A percentile compares a stretch with the other conserved stretches of the same genome.
Evolutionary conservation across 2,797 vertebrate genomes (phyloP).

Genomic region (Sciaenops ocellatus): DNA sequence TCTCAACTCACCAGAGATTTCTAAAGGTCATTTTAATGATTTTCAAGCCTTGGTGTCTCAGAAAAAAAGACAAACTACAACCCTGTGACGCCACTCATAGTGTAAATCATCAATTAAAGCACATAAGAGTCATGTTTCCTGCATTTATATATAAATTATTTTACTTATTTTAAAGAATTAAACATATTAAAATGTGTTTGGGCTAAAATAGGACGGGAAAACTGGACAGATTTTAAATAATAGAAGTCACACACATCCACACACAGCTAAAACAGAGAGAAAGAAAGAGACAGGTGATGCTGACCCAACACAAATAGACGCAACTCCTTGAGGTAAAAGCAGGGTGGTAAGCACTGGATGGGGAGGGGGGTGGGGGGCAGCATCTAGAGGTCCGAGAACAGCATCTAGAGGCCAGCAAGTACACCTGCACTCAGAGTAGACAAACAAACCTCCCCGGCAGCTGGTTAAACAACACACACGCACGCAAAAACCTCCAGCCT

Average conservation of each 20-base stretch:
- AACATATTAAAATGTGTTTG: neutral
- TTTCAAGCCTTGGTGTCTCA: neutral
- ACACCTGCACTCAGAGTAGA: slow-evolving; percentile 72
- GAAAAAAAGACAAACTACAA: neutral
- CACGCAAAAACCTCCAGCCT: slow-evolving; percentile 60
- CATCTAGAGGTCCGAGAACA: slow-evolving; percentile 49
- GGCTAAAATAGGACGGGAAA: neutral
- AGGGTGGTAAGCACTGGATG: slow-evolving; percentile 28
- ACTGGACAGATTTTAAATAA: neutral
- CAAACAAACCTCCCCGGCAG: slow-evolving; percentile 73
- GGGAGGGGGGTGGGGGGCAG: neutral
- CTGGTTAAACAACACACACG: slow-evolving; percentile 79
- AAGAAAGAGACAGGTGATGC: slow-evolving; percentile 65
- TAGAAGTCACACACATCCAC: slow-evolving; percentile 9
- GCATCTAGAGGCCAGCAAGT: slow-evolving; percentile 61
- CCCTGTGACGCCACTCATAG: neutral
- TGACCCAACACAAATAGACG: slow-evolving; percentile 53
- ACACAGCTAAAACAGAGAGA: slow-evolving; percentile 8
- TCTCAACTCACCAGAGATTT: neutral
- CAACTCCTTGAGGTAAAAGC: slow-evolving; percentile 34
- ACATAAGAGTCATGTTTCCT: neutral
- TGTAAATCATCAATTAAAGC: neutral
- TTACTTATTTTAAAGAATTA: neutral
- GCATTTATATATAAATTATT: neutral
- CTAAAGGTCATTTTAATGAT: neutral